Base-by-base conservation (phyloP, 2,797 vertebrate species). In the Pipistrellus nathusii region DNA sequence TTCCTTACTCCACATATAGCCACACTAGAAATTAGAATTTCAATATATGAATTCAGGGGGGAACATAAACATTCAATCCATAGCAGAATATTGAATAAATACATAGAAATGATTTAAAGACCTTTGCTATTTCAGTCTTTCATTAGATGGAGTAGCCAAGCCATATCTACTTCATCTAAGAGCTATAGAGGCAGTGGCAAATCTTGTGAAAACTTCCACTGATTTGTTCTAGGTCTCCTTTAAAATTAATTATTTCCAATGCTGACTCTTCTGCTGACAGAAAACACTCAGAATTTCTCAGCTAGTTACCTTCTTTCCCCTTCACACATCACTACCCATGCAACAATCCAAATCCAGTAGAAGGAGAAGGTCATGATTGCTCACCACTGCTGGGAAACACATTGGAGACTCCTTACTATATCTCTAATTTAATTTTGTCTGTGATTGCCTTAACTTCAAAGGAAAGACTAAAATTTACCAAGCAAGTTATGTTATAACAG, bases 371-470 rank as follows among this genome's bases (percentile, higher is more conserved):
- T 41, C 3, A 8, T 1, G 41, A 59, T 25, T 51, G 38, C 17
- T 73, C 55, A 32, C 27, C 5, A 44, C n/a, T 55, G 18, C 73
- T 48, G 30, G 27, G 59, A 85, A 59, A 62, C 48, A 2, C 20
- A 11, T 2, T 75, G 51, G 81, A 85, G 48, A 35, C 30, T 69
- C 35, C 59, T 76, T 55, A 78, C 10, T 66, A 13, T 69, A 35
- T 35, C 44, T 21, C 8, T 89, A 73, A 85, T 44, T 84, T 76
- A 55, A 66, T 66, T 81, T 69, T 59, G 64, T 64, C 85, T 80
- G 68, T 80, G 44, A 62, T 68, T 51, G 32, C 68, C 68, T 89
- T 59, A 68, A 44, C 57, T 68, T 95, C 59, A 75, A 81, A 93
- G 73, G 68, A 35, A 81, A 51, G 80, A 20, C 17, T 53, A 38